These are phyloP conservation scores for Actenoides lindsayi DNA, from an alignment of 2,113 vertebrate species.

Conservation along the genomic window DNA sequence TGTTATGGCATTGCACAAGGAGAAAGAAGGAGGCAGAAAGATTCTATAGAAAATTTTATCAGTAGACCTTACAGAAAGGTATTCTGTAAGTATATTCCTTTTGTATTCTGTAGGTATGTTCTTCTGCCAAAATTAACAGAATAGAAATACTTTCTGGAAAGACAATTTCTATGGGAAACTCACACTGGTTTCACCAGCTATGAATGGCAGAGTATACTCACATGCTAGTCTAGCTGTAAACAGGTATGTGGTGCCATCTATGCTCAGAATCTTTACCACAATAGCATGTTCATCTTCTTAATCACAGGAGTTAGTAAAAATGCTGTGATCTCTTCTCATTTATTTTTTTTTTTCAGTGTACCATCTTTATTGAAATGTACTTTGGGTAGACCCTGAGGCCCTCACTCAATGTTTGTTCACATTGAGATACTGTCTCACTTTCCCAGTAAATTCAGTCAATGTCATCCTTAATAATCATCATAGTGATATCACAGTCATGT, in stretches of 20 bases:
- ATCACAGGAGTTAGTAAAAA: background rate
- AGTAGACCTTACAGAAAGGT: background rate
- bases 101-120: background rate
- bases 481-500: background rate
- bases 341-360: background rate
- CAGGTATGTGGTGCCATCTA: background rate
- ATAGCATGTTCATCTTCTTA: background rate
- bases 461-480: background rate
- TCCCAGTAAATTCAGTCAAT: background rate
- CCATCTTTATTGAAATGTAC: background rate
- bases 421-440: background rate
- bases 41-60: background rate
- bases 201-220: background rate
- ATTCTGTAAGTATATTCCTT: background rate
- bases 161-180: background rate
- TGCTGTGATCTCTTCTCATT: background rate
- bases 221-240: background rate
- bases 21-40: background rate
- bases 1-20: background rate
- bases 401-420: background rate
- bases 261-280: background rate
- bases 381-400: background rate
- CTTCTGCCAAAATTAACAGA: background rate
- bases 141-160: background rate
- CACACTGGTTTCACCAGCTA: background rate